Evolutionary conservation across 2,888 invertebrate genomes (phyloP), one percentile per base, ranked within the genome.

Genomic region (Nemoura dubitans): DNA sequence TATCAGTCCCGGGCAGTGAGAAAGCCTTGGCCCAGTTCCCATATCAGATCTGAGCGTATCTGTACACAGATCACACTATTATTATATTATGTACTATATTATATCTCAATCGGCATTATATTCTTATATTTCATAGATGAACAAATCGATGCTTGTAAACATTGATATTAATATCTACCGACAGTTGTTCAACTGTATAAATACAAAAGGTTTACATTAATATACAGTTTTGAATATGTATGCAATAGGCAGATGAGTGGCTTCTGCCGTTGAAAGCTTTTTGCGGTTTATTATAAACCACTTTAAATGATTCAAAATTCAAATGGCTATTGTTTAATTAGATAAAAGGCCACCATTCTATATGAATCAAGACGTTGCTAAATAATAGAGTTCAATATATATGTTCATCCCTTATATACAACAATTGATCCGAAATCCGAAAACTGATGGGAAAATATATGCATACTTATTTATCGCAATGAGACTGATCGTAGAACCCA

Each of bases 1-100:
- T 59, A 59, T 21, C 59, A 59, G 2, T 3, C 59, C 59, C 59
- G 3, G n/a, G 36, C 36, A 59, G 59, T 21, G 21, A 21, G 59
- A 30, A 30, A 81, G n/a, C 81, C 81, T 81, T 81, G 81, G 81
- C 81, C 81, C 30, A 81, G 81, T 81, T 81, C 28, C 30, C 81
- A 81, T 10, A 59, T 59, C 59, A 59, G 21, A 59, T 7, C 10
- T 59, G 21, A 59, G 21, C 30, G 29, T 30, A 30, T 81, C 81
- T 6, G 59, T 16, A 59, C 28, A 30, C 81, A 81, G 16, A 81
- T 81, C 81, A 29, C 5, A 27, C 16, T 16, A 26, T 80, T 28
- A 14, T 6, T 80, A 25, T n/a, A 30, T 81, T 81, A 14, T 29
- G 21, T 21, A 29, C 7, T 28, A 81, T 28, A 81, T 81, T 28